Evolutionary conservation across 2,797 vertebrate genomes (phyloP).

Genomic region (Argyrosomus regius): DNA sequence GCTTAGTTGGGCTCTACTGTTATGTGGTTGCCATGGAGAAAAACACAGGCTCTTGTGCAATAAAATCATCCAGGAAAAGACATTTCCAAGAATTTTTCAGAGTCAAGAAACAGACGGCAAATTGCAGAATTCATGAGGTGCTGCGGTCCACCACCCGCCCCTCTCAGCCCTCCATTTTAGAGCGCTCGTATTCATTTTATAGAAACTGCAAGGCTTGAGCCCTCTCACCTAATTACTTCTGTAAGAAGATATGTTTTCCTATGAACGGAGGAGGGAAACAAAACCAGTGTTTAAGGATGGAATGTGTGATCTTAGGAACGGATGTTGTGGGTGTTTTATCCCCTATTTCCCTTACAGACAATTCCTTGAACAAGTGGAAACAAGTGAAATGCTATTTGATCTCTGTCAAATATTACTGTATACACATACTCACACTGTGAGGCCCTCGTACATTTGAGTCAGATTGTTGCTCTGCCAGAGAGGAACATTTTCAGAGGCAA

Average conservation of each 20-base stretch:
- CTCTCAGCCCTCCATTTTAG: constrained; percentile 78
- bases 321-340: constrained; percentile 86
- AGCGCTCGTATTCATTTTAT: constrained; percentile 78
- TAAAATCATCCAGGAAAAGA: constrained; percentile 86
- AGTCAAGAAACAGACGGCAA: constrained; percentile 85
- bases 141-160: constrained; percentile 76
- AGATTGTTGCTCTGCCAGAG: constrained; percentile 34
- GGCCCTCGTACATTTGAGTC: constrained; percentile 56
- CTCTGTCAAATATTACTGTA: constrained; percentile 77
- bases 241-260: constrained; percentile 85
- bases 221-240: constrained; percentile 83
- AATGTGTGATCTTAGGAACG: constrained; percentile 83
- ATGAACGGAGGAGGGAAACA: constrained; percentile 78
- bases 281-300: constrained; percentile 83
- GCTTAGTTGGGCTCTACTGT: constrained; percentile 84
- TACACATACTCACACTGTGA: constrained; percentile 60
- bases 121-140: constrained; percentile 81
- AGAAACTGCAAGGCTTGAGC: constrained; percentile 72
- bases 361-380: constrained; percentile 85
- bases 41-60: constrained; percentile 86
- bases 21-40: constrained; percentile 88
- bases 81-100: constrained; percentile 85
- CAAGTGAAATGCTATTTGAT: constrained; percentile 84
- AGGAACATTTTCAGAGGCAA: constrained; percentile 54
- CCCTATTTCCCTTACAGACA: constrained; percentile 83